Conservation (phyloP, 2,888 invertebrate genomes). For the Drosophila borborema region DNA sequence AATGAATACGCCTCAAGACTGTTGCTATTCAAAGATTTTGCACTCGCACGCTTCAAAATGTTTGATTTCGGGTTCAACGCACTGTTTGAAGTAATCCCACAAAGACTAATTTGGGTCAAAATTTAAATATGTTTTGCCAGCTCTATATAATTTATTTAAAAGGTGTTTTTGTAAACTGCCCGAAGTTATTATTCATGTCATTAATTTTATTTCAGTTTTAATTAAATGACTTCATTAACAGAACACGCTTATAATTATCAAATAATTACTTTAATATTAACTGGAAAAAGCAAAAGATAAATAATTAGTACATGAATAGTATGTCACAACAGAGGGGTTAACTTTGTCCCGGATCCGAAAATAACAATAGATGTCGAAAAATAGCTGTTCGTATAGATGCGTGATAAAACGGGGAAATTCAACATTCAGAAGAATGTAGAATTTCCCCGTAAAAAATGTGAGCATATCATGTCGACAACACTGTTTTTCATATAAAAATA, state of each 20-base stretch:
- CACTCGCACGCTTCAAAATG: neutral
- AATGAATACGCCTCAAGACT: neutral
- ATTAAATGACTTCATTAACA: conserved; percentile 14
- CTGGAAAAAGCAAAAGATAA: conserved; percentile 17
- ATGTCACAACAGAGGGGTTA: conserved; percentile 27
- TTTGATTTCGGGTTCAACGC: conserved; percentile 40
- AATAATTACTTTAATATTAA: conserved; percentile 8
- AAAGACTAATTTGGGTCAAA: conserved; percentile 42
- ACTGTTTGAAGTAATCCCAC: conserved; percentile 15
- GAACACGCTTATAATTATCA: conserved; percentile 11
- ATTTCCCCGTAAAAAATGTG: no score
- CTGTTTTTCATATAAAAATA: neutral
- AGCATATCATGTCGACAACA: neutral
- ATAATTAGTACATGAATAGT: conserved; percentile 15
- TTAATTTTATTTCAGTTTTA: neutral
- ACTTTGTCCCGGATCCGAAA: conserved; percentile 41
- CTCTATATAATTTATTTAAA: conserved; percentile 7
- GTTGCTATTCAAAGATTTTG: neutral
- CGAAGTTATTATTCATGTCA: neutral
- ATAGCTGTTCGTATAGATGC: neutral
- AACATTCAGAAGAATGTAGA: no score
- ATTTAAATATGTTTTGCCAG: conserved; percentile 34
- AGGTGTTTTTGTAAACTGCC: neutral
- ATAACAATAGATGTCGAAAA: conserved; percentile 25
- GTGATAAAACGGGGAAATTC: conserved; percentile 11